These are phyloP conservation scores for Empidonax traillii DNA, from an alignment of 2,113 vertebrate genomes.

Conservation along the genomic window DNA sequence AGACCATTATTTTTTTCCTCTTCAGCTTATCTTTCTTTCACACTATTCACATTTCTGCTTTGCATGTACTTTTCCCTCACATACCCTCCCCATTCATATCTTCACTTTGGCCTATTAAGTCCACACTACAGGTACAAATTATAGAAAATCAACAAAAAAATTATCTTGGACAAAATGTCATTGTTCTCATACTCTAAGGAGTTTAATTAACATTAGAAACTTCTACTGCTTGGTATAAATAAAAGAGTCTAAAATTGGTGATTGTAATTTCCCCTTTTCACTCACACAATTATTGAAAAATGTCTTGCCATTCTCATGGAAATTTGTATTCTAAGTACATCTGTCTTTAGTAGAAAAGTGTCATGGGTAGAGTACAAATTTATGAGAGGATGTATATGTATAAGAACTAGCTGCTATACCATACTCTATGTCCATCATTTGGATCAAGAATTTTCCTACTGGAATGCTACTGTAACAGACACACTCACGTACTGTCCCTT, in stretches of 20 bases:
- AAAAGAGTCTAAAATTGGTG: background rate
- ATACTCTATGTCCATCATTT: background rate
- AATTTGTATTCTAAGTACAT: background rate
- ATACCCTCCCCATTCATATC: background rate
- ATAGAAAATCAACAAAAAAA: background rate
- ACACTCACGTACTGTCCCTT: background rate
- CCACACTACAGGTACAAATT: background rate
- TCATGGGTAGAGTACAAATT: background rate
- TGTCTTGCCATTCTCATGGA: background rate
- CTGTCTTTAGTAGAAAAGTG: background rate
- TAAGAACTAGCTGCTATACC: background rate
- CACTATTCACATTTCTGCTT: background rate
- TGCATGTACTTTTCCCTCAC: background rate
- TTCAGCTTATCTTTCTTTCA: background rate
- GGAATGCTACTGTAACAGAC: background rate
- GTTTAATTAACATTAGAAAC: background rate
- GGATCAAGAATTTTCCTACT: background rate
- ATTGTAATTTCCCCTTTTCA: background rate
- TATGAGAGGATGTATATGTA: background rate
- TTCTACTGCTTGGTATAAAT: background rate
- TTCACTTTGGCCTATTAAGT: background rate
- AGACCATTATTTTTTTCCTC: background rate
- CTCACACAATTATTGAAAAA: background rate
- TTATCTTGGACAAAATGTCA: background rate
- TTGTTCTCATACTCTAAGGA: background rate